phyloP scores from a whole-genome alignment of 2,113 vertebrate species.

The Brachirus orientalis region DNA sequence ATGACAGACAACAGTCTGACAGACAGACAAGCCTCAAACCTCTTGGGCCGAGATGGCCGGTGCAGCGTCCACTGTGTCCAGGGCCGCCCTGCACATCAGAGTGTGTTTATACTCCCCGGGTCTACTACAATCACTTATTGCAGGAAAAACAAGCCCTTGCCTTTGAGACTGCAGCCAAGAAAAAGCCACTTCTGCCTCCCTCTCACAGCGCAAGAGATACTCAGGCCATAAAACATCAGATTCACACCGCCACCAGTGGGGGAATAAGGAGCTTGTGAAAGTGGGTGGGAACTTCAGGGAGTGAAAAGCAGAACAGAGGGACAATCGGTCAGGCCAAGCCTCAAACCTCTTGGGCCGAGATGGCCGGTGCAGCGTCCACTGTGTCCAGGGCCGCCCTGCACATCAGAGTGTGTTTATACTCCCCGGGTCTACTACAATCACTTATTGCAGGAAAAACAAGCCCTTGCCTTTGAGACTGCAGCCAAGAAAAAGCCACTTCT shows the following conservation, averaged over 20 bases:
- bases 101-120: conserved; percentile 73
- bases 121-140: conserved; percentile 78
- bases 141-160: conserved; percentile 73
- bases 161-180: conserved; percentile 77
- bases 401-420: conserved; percentile 75
- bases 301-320: conserved; percentile 65
- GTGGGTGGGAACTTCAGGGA: conserved; percentile 46
- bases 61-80: conserved; percentile 48
- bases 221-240: conserved; percentile 32
- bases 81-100: conserved; percentile 60
- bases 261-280: conserved; percentile 45
- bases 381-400: conserved; percentile 52
- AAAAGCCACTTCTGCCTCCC: conserved; percentile 71
- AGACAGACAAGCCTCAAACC: conserved; percentile 65
- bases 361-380: conserved; percentile 55
- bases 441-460: conserved; percentile 79
- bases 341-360: conserved; percentile 62
- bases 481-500: conserved; percentile 78
- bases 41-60: conserved; percentile 62
- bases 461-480: conserved; percentile 66
- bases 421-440: conserved; percentile 72
- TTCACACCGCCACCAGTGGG: background rate
- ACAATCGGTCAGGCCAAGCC: conserved; percentile 57
- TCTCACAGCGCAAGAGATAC: conserved; percentile 46
- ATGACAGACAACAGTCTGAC: conserved; percentile 40